phyloP scores from a whole-genome alignment of 1,140 invertebrate genomes.

The Conus betulinus region DNA sequence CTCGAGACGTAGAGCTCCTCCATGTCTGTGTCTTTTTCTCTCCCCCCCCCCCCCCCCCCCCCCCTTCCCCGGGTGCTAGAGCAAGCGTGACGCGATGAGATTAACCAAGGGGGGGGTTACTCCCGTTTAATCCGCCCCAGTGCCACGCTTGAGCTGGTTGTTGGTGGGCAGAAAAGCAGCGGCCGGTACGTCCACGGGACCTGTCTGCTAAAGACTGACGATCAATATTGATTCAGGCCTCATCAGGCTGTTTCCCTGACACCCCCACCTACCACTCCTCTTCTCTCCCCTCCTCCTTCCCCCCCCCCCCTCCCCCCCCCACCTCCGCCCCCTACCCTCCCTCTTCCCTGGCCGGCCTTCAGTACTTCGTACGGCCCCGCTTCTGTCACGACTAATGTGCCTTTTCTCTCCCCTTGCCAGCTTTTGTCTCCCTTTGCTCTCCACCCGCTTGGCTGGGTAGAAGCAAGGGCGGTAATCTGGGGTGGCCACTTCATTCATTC shows the following conservation, averaged over 20 bases:
- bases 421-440: slow-evolving; percentile 16
- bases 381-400: background rate
- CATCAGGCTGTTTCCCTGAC: background rate
- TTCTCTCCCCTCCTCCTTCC: background rate
- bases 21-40: too few relatives aligned
- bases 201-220: slow-evolving; percentile 24
- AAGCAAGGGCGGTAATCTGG: slow-evolving; percentile 9
- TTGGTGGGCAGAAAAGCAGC: background rate
- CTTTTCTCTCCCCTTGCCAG: background rate
- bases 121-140: background rate
- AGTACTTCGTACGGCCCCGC: background rate
- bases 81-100: slow-evolving; percentile 24
- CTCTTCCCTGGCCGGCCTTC: background rate
- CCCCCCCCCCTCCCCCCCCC: background rate
- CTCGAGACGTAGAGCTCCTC: background rate
- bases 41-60: background rate
- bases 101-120: background rate
- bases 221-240: slow-evolving; percentile 21
- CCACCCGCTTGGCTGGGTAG: background rate
- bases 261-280: too few relatives aligned
- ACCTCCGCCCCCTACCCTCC: background rate
- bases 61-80: background rate
- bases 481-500: slow-evolving; percentile 1
- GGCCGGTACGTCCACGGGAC: background rate
- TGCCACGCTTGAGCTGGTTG: slow-evolving; percentile 7